Conservation (phyloP, 1,140 invertebrate genomes). For the Ostrea denselamellosa region DNA sequence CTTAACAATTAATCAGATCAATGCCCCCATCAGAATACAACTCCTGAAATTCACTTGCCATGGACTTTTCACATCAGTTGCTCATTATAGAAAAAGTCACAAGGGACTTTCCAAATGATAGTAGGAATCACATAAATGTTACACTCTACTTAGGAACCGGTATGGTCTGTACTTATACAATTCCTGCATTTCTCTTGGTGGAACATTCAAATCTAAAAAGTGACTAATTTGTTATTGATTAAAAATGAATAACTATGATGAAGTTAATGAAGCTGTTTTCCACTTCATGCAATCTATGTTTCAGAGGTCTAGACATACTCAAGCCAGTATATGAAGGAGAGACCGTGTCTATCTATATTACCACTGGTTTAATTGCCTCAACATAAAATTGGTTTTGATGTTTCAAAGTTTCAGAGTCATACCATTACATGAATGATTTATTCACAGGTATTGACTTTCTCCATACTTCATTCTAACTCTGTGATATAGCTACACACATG, state of each 20-base stretch:
- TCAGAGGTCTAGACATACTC: neutral
- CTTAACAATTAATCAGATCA: slow-evolving; percentile 38
- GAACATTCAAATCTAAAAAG: slow-evolving; percentile 32
- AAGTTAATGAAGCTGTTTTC: neutral
- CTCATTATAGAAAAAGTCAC: slow-evolving; percentile 17
- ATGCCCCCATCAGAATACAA: slow-evolving; percentile 19
- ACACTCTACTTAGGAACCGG: neutral
- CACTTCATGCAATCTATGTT: slow-evolving; percentile 1
- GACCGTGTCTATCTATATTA: neutral
- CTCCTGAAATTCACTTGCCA: slow-evolving; percentile 36
- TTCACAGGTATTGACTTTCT: slow-evolving; percentile 23
- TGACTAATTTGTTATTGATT: slow-evolving; percentile 40
- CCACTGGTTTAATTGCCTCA: neutral
- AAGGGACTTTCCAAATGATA: neutral
- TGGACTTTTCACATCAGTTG: slow-evolving; percentile 35
- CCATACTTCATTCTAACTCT: neutral
- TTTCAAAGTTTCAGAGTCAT: slow-evolving; percentile 15
- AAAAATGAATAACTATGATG: neutral
- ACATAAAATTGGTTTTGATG: slow-evolving; percentile 30
- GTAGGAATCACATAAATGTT: neutral
- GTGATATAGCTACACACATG: slow-evolving; percentile 14
- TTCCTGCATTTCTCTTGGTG: slow-evolving; percentile 10
- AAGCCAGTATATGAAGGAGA: neutral
- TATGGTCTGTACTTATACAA: neutral
- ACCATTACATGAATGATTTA: slow-evolving; percentile 31